Evolutionary conservation across 2,113 vertebrate species (phyloP).

Genomic region (Sinosuthora webbiana): DNA sequence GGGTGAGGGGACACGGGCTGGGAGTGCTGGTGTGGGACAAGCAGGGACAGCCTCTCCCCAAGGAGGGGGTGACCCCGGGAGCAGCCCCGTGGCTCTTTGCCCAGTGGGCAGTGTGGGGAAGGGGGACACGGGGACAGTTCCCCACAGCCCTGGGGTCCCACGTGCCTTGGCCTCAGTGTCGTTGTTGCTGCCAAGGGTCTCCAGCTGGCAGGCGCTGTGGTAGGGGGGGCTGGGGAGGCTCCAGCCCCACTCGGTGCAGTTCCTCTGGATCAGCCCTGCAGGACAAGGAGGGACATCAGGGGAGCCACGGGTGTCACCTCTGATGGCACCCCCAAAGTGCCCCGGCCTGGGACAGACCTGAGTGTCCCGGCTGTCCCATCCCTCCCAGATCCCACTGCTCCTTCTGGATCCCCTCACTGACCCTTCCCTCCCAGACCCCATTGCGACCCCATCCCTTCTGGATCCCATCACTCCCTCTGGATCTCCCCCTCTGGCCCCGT

Average conservation of each 20-base stretch:
- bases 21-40: not conserved
- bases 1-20: not conserved
- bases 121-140: not conserved
- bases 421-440: not conserved
- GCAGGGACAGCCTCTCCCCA: not conserved
- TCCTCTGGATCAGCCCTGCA: slow-evolving; percentile 63
- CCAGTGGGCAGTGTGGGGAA: not conserved
- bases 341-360: fast-evolving
- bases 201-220: slow-evolving; percentile 46
- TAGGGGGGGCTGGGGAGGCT: slow-evolving; percentile 54
- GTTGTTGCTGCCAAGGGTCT: not conserved
- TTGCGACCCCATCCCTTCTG: not conserved
- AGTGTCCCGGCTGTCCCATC: not conserved
- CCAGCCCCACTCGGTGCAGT: slow-evolving; percentile 68
- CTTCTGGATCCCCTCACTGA: not conserved
- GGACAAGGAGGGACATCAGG: not conserved
- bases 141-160: not conserved
- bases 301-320: fast-evolving
- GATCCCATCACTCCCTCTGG: not conserved
- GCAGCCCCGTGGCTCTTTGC: not conserved
- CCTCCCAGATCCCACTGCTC: not conserved
- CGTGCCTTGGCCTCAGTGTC: slow-evolving; percentile 42
- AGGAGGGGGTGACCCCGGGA: fast-evolving
- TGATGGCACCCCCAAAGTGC: not conserved
- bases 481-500: fast-evolving